phyloP scores from a whole-genome alignment of 2,888 invertebrate species.

The Nymphalis c-album region DNA sequence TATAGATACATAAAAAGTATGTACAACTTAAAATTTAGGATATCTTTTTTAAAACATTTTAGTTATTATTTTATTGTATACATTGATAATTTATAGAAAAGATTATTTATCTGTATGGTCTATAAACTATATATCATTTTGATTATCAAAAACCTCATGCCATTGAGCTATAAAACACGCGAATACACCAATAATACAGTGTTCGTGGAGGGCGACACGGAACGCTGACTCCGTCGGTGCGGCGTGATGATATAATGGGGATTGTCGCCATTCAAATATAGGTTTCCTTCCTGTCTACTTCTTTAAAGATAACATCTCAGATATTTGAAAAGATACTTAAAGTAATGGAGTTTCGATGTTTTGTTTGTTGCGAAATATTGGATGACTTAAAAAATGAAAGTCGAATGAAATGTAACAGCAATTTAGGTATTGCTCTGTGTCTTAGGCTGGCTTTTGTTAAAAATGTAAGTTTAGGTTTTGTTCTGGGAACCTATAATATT shows the following conservation, averaged over 20 bases:
- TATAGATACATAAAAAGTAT: too few species aligned
- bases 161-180: slow-evolving; percentile 26
- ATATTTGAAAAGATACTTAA: slow-evolving; percentile 41
- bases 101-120: too few species aligned
- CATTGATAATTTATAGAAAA: too few species aligned
- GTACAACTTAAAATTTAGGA: too few species aligned
- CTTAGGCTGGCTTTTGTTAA: neutral
- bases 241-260: slow-evolving; percentile 60
- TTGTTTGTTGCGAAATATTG: slow-evolving; percentile 23
- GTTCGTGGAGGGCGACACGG: slow-evolving; percentile 42
- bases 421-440: neutral
- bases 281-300: slow-evolving; percentile 66
- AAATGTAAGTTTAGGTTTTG: too few species aligned
- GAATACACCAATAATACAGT: slow-evolving; percentile 28
- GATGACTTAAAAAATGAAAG: neutral
- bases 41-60: too few species aligned
- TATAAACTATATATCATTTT: neutral
- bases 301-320: slow-evolving; percentile 44
- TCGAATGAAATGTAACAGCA: neutral
- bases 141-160: slow-evolving; percentile 16
- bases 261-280: slow-evolving; percentile 63
- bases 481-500: too few species aligned
- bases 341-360: slow-evolving; percentile 45
- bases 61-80: too few species aligned
- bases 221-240: slow-evolving; percentile 42